These are phyloP conservation scores for Nasonovia ribisnigri DNA, from an alignment of 2,888 invertebrate species.

Conservation along the genomic window DNA sequence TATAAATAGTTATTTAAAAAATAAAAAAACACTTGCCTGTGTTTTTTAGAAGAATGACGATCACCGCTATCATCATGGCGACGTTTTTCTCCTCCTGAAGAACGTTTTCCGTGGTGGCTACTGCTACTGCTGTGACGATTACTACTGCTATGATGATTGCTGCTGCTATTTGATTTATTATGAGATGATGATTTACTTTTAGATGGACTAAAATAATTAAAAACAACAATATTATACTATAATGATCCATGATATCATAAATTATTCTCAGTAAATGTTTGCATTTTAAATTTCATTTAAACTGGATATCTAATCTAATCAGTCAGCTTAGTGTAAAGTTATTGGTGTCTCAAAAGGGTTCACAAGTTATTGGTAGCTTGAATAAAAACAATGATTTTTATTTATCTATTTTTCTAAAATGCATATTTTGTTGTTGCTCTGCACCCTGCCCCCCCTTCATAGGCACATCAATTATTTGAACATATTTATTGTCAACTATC, in stretches of 20 bases:
- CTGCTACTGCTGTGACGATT: slow-evolving; percentile 60
- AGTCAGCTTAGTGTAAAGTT: background rate
- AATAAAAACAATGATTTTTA: background rate
- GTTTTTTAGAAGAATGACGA: slow-evolving; percentile 70
- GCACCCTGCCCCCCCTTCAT: too few species aligned
- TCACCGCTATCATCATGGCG: slow-evolving; percentile 83
- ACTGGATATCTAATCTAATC: background rate
- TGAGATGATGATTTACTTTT: slow-evolving; percentile 62
- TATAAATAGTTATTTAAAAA: background rate
- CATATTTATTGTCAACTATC: background rate
- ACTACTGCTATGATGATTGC: slow-evolving; percentile 52
- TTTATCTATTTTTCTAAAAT: too few species aligned
- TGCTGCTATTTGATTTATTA: slow-evolving; percentile 50
- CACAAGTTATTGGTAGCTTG: background rate
- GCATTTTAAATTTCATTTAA: background rate
- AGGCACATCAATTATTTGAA: too few species aligned
- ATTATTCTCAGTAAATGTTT: background rate
- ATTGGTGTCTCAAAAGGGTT: background rate
- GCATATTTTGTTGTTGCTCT: too few species aligned
- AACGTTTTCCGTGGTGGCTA: slow-evolving; percentile 66
- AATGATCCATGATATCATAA: background rate
- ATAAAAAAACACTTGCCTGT: slow-evolving; percentile 13
- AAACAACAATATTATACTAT: background rate
- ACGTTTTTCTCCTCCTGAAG: slow-evolving; percentile 76
- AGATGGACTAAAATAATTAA: slow-evolving; percentile 52